These are phyloP conservation scores for Druceiella hillmani DNA, from an alignment of 2,888 invertebrate genomes.

Conservation along the genomic window DNA sequence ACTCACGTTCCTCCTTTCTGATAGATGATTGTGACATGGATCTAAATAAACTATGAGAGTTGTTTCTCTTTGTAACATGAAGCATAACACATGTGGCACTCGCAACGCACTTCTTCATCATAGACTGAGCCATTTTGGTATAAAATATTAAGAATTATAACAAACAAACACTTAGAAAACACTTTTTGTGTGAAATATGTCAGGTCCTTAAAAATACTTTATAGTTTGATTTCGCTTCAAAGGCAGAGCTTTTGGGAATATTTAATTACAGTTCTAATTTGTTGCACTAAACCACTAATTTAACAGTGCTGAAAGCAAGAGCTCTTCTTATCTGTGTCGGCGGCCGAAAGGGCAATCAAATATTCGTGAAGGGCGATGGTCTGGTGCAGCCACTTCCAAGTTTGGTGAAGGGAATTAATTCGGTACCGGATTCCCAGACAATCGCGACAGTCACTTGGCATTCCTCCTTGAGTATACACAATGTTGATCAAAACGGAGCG, in stretches of 20 bases:
- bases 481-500: slow-evolving; percentile 41
- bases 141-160: no score
- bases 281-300: no score
- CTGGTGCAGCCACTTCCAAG: slow-evolving; percentile 93
- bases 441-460: slow-evolving; percentile 69
- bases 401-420: slow-evolving; percentile 84
- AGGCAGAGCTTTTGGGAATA: no score
- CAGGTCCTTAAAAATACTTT: not conserved
- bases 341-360: slow-evolving; percentile 72
- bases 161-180: no score
- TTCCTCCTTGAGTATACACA: slow-evolving; percentile 53
- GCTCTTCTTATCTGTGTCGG: slow-evolving; percentile 57
- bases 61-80: slow-evolving; percentile 38
- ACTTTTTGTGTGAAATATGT: not conserved
- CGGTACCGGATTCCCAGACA: slow-evolving; percentile 86
- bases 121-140: slow-evolving; percentile 45
- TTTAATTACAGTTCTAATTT: no score
- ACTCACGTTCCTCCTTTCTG: slow-evolving; percentile 33
- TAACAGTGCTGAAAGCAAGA: slow-evolving; percentile 34
- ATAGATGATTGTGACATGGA: slow-evolving; percentile 29
- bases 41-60: slow-evolving; percentile 34
- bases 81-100: slow-evolving; percentile 39
- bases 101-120: slow-evolving; percentile 41
- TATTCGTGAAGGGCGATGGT: slow-evolving; percentile 85
- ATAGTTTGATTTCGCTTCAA: no score